Evolutionary conservation across 64 coral and sea anemone genomes (phyloP).

Genomic region (Stichodactyla helianthus): DNA sequence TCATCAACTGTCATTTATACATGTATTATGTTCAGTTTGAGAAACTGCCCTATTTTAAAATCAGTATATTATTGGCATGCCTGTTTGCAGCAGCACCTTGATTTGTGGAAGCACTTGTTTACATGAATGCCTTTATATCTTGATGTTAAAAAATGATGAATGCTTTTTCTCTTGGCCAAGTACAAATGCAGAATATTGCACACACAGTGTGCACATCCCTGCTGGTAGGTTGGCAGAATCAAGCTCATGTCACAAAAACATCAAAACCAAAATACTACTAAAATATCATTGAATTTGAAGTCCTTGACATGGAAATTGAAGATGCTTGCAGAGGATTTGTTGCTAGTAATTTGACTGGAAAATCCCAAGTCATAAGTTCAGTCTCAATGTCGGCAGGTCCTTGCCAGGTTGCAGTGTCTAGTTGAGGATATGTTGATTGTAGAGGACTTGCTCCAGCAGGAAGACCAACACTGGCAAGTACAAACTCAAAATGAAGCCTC

Average conservation of each 20-base stretch:
- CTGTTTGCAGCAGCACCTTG: too few species aligned
- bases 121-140: too few species aligned
- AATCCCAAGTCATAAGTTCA: slow-evolving; percentile 93
- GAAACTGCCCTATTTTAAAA: too few species aligned
- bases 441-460: slow-evolving; percentile 69
- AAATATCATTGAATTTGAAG: slow-evolving; percentile 48
- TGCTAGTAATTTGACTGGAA: slow-evolving; percentile 86
- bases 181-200: too few species aligned
- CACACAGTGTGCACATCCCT: too few species aligned
- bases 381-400: slow-evolving; percentile 65
- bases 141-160: too few species aligned
- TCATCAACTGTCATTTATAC: too few species aligned
- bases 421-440: slow-evolving; percentile 54
- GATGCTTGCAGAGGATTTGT: slow-evolving; percentile 93
- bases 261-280: not conserved
- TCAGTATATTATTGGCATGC: too few species aligned
- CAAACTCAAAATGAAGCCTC: slow-evolving; percentile 99
- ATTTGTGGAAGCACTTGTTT: too few species aligned
- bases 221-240: too few species aligned
- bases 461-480: slow-evolving; percentile 57
- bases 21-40: too few species aligned
- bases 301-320: slow-evolving; percentile 76
- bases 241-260: not conserved
- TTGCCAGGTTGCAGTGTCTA: slow-evolving; percentile 82
- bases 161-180: too few species aligned